These are phyloP conservation scores for Hozukius guyotensis DNA, from an alignment of 2,797 vertebrate genomes.

Conservation along the genomic window DNA sequence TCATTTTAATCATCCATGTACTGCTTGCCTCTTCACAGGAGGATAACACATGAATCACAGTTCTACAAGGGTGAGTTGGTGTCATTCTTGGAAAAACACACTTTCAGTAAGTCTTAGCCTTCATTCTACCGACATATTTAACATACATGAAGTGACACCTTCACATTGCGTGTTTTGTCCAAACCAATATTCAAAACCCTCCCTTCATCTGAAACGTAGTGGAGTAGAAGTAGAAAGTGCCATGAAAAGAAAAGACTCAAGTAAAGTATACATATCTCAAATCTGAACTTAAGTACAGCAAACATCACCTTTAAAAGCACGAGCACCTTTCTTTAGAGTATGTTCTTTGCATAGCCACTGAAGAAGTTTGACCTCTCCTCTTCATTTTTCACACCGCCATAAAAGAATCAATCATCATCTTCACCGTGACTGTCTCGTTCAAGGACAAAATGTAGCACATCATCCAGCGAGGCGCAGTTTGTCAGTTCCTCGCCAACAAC, in stretches of 20 bases:
- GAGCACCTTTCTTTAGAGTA: background rate
- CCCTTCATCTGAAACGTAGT: background rate
- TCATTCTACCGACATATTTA: background rate
- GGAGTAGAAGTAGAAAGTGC: background rate
- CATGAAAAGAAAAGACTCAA: background rate
- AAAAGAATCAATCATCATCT: conserved; percentile 23
- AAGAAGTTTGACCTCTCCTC: background rate
- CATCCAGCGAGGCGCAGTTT: background rate
- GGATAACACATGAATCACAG: background rate
- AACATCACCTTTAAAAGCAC: background rate
- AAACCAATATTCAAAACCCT: background rate
- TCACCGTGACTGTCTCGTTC: background rate
- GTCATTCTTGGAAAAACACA: background rate
- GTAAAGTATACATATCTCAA: background rate
- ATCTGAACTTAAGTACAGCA: background rate
- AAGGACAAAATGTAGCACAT: background rate
- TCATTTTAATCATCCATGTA: background rate
- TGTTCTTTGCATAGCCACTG: background rate
- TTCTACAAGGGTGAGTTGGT: background rate
- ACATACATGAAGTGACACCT: background rate
- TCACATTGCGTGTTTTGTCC: background rate
- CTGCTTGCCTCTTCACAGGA: background rate
- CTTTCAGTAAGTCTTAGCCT: background rate
- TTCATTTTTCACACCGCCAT: background rate
- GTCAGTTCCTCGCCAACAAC: background rate